Evolutionary conservation across 2,797 vertebrate genomes (phyloP).

Genomic region (Helarctos malayanus): DNA sequence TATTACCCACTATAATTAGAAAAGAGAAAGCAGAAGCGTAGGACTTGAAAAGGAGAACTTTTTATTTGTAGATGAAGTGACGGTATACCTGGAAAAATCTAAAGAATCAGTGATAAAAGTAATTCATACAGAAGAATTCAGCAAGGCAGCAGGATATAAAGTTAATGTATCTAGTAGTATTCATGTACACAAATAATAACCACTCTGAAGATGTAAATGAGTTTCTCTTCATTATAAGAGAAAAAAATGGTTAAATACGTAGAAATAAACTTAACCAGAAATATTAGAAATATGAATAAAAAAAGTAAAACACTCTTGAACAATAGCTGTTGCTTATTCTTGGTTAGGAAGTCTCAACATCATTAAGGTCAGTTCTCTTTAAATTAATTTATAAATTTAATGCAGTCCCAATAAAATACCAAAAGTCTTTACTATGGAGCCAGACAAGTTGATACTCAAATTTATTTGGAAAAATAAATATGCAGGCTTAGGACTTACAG

Average conservation of each 20-base stretch:
- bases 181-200: neutral
- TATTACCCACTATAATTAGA: neutral
- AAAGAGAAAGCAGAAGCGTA: neutral
- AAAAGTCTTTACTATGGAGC: neutral
- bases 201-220: neutral
- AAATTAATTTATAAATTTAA: neutral
- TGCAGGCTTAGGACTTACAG: neutral
- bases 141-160: neutral
- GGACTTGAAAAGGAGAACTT: neutral
- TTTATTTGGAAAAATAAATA: neutral
- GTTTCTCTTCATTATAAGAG: neutral
- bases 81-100: neutral
- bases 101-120: neutral
- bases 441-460: neutral
- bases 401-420: neutral
- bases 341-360: neutral
- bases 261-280: neutral
- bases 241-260: neutral
- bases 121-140: neutral
- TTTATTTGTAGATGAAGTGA: neutral
- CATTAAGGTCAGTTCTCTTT: neutral
- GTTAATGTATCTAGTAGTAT: neutral
- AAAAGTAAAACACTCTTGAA: neutral
- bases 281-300: slow-evolving; percentile 24
- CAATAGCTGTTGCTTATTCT: neutral